Evolutionary conservation across 2,113 vertebrate genomes (phyloP), one percentile per base, ranked within the genome.

Genomic region (Zonotrichia leucophrys): DNA sequence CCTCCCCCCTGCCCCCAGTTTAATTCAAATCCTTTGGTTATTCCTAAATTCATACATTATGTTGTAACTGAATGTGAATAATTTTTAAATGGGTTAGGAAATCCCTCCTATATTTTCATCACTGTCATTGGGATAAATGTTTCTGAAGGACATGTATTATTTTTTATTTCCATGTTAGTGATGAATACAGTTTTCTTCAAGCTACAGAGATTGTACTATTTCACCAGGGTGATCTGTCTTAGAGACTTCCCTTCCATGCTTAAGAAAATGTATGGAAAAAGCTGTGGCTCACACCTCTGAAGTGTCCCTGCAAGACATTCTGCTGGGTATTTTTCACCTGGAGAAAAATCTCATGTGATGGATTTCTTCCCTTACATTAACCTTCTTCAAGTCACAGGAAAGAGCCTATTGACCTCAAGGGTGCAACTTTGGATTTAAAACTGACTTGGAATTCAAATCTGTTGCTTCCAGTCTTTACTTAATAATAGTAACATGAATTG

Each of bases 1-100:
- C 15, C 2, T 14, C 12, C 3, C 6, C 12, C 6, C 52, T 11
- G 16, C 4, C 7, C 4, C 20, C 10, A 20, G 1, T 39, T 59
- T 21, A 69, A 69, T 69, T 10, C 8, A 92, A 93, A 85, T 62
- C 2, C 12, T 30, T 68, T 80, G 15, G 7, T 47, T 92, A 46
- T 77, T 88, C 39, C 23, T 75, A 46, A 84, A 37, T 58, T 75
- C 27, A 74, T 33, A 53, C 39, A 53, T 73, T 12, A 33, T 59
- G 47, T 72, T 81, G 9, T 69, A 83, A 64, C 17, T 55, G 25
- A 80, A 83, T 7, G 24, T 2, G 6, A 72, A 33, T 24, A 27
- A 1, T n/a, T 74, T 82, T 72, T 23, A 24, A 82, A 79, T 20
- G 33, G 2, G 0, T 53, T 58, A 64, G 24, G 15, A 39, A 74